Evolutionary conservation across 2,888 invertebrate genomes (phyloP).

Genomic region (Drosophila borborema): DNA sequence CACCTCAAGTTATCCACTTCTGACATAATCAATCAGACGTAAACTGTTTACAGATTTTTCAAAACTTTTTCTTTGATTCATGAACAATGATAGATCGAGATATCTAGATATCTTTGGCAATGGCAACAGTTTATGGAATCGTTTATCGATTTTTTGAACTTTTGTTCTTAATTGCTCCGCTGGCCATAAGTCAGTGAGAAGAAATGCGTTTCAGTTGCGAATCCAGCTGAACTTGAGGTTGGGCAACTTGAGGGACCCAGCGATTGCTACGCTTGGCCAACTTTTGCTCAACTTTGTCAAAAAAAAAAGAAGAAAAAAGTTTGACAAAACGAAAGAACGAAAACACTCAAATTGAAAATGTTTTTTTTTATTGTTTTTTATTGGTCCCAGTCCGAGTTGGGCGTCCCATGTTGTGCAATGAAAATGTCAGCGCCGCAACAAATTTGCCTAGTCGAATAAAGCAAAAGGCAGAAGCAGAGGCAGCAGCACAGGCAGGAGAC

Average conservation of each 20-base stretch:
- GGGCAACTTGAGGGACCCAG: conserved; percentile 9
- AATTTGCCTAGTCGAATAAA: conserved; percentile 25
- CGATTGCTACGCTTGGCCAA: conserved; percentile 37
- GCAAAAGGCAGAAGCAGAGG: background rate
- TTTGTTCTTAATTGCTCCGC: background rate
- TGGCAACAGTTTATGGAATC: background rate
- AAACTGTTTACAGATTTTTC: background rate
- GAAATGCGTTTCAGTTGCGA: conserved; percentile 4
- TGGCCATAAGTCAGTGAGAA: background rate
- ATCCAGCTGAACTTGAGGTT: background rate
- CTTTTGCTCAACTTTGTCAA: conserved; percentile 63
- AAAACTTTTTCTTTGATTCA: background rate
- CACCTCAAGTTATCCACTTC: background rate
- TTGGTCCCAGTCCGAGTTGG: conserved; percentile 26
- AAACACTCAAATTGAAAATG: conserved; percentile 69
- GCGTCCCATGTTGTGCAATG: conserved; percentile 21
- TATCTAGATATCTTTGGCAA: background rate
- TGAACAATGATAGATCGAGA: background rate
- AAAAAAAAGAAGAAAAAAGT: conserved; percentile 67
- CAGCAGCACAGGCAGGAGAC: background rate
- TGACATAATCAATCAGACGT: background rate
- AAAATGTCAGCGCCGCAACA: conserved; percentile 38
- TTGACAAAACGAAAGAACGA: conserved; percentile 42
- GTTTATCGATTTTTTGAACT: conserved; percentile 7
- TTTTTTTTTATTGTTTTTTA: conserved; percentile 47